Conservation (phyloP, 2,113 vertebrate species). For the Sus scrofa region T2T-Sscrofa CM000813.6:52251501-52252000, state of each 20-base stretch:
- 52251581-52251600: background rate
- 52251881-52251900: background rate
- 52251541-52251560: background rate
- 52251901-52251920: background rate
- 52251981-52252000: background rate
- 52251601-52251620: background rate
- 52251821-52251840: background rate
- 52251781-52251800: background rate
- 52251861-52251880: slow-evolving; percentile 23
- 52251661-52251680: background rate
- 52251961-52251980: background rate
- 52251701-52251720: background rate
- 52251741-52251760: background rate
- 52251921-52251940: background rate
- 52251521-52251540: background rate
- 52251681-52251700: background rate
- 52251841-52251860: background rate
- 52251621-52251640: slow-evolving; percentile 14
- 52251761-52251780: background rate
- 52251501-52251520: background rate
- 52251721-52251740: background rate
- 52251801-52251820: background rate
- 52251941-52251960: background rate
- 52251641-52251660: background rate
- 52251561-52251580: background rate